phyloP scores from a whole-genome alignment of 2,113 vertebrate genomes.

The Chaetops frenatus region DNA sequence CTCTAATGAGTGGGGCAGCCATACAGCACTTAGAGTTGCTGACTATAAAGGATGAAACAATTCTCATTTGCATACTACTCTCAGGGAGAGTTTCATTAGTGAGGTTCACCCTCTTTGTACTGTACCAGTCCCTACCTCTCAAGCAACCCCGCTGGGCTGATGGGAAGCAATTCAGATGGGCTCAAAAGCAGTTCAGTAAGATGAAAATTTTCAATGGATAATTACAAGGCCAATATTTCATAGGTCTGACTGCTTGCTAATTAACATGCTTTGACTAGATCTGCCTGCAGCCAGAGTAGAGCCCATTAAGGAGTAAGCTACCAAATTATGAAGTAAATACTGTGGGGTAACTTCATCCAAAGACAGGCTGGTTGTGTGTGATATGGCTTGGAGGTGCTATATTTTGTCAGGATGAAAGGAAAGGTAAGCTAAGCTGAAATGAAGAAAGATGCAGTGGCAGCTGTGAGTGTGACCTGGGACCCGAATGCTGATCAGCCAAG shows the following conservation, averaged over 20 bases:
- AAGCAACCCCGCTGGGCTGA: neutral
- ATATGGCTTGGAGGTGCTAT: neutral
- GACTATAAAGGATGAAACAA: neutral
- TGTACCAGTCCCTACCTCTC: neutral
- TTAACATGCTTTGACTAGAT: neutral
- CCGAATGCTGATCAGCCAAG: neutral
- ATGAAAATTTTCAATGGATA: neutral
- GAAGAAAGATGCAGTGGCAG: neutral
- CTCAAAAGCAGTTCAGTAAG: neutral
- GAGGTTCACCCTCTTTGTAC: neutral
- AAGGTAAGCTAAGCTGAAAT: neutral
- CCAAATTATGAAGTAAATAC: neutral
- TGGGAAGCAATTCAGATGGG: neutral
- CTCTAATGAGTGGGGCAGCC: neutral
- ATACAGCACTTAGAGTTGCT: neutral
- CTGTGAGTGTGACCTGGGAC: neutral
- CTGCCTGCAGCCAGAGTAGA: neutral
- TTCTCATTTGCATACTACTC: neutral
- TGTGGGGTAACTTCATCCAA: neutral
- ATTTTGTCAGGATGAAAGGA: neutral
- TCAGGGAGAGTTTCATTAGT: neutral
- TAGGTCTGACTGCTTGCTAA: slow-evolving; percentile 5
- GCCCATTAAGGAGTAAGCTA: neutral
- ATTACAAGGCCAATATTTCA: neutral
- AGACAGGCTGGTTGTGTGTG: neutral